Conservation (phyloP, 1,140 invertebrate species). For the Trachymyrmex septentrionalis region DNA sequence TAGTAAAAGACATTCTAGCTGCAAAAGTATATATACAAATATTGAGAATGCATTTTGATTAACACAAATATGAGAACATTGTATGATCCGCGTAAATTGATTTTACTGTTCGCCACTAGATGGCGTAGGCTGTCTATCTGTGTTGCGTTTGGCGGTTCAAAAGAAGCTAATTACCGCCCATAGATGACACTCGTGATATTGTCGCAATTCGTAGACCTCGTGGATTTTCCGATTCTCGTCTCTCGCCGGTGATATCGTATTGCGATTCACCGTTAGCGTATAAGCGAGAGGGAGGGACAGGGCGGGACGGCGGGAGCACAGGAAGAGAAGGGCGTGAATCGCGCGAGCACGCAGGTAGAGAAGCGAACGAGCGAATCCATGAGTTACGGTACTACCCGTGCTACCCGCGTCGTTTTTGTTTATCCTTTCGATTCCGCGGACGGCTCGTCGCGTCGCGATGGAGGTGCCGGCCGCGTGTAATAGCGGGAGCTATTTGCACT, state of each 20-base stretch:
- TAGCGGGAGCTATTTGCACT: neutral
- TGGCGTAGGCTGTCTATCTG: neutral
- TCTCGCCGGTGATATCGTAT: slow-evolving; percentile 26
- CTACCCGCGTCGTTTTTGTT: slow-evolving; percentile 52
- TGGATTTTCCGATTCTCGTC: too few relatives aligned
- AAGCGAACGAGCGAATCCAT: slow-evolving; percentile 64
- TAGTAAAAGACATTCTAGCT: neutral
- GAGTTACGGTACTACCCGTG: slow-evolving; percentile 71
- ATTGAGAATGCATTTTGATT: neutral
- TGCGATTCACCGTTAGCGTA: slow-evolving; percentile 74
- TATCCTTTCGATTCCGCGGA: slow-evolving; percentile 36
- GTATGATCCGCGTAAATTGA: neutral
- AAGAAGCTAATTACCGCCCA: neutral
- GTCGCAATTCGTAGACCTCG: neutral
- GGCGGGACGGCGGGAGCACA: neutral
- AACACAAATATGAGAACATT: neutral
- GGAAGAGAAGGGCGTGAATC: slow-evolving; percentile 74
- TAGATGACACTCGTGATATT: neutral
- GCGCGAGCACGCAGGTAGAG: slow-evolving; percentile 64
- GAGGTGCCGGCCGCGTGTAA: neutral
- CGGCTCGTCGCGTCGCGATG: neutral
- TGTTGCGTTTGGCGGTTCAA: neutral
- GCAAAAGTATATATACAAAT: neutral
- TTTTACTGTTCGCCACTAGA: slow-evolving; percentile 22
- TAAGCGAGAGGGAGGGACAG: slow-evolving; percentile 4